Percentiles rank a stretch among this genome's conserved stretches.
Conservation (phyloP, 1,140 invertebrate genomes). For the Lerema accius region DNA sequence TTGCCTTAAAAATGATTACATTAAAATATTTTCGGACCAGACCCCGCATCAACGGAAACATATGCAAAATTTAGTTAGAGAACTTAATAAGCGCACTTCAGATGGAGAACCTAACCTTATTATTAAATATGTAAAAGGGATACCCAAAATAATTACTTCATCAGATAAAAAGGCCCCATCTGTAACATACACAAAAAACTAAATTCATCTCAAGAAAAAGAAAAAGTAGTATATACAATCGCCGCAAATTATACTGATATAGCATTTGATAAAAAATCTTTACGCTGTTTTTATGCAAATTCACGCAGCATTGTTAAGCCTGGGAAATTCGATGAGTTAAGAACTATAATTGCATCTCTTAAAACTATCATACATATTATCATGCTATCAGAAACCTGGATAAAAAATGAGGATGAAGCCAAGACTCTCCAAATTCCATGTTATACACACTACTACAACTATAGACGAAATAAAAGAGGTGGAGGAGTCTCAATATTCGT, state of each 20-base stretch:
- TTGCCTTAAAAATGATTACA: constrained; percentile 13
- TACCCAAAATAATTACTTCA: constrained; percentile 37
- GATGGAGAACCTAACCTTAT: constrained; percentile 35
- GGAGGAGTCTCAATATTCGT: constrained; percentile 42
- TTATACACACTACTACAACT: constrained; percentile 41
- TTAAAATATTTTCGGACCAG: constrained; percentile 30
- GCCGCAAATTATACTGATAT: constrained; percentile 28
- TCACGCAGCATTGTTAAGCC: constrained; percentile 33
- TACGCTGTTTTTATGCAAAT: constrained; percentile 38
- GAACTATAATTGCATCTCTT: constrained; percentile 15
- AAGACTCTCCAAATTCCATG: constrained; percentile 9
- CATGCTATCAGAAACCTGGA: constrained; percentile 37
- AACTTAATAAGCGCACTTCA: constrained; percentile 32
- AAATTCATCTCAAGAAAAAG: not conserved
- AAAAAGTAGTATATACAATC: not conserved
- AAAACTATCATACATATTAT: constrained; percentile 25
- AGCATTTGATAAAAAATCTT: constrained; percentile 5
- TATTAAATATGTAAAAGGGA: constrained; percentile 40
- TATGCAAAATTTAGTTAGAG: constrained; percentile 31
- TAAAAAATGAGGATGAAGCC: constrained; percentile 15
- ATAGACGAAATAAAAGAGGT: constrained; percentile 30
- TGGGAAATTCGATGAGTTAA: constrained; percentile 38
- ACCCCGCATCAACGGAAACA: constrained; percentile 26
- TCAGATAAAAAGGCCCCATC: not conserved
- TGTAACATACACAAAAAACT: constrained; percentile 20